phyloP scores from a whole-genome alignment of 2,888 invertebrate genomes.

The Drosophila parthenogenetica region DNA sequence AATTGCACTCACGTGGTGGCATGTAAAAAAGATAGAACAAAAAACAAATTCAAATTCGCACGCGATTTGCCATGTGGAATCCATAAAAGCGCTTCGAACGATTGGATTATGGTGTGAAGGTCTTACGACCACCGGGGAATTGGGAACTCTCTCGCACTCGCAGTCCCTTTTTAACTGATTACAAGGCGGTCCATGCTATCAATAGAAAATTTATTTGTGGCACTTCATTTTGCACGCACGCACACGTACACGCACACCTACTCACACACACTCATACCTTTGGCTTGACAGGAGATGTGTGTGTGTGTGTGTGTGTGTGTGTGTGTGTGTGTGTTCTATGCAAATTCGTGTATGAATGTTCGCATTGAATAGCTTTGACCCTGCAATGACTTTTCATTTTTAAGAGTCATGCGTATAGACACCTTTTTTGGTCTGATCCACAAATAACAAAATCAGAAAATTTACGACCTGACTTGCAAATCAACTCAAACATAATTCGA shows the following conservation, averaged over 20 bases:
- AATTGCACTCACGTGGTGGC: slow-evolving; percentile 34
- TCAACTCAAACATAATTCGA: slow-evolving; percentile 27
- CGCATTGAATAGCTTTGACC: slow-evolving; percentile 60
- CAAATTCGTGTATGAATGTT: slow-evolving; percentile 16
- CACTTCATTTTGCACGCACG: slow-evolving; percentile 28
- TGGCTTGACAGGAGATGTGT: neutral
- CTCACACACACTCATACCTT: neutral
- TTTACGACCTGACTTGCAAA: slow-evolving; percentile 72
- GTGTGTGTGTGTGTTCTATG: neutral
- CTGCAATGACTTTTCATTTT: slow-evolving; percentile 59
- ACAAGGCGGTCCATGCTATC: slow-evolving; percentile 60
- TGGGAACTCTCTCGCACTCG: slow-evolving; percentile 29
- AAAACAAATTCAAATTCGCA: slow-evolving; percentile 73
- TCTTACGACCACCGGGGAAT: slow-evolving; percentile 55
- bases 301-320: neutral
- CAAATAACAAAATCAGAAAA: slow-evolving; percentile 53
- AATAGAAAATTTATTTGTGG: slow-evolving; percentile 64
- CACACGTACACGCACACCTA: too few species aligned
- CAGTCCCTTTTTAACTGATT: slow-evolving; percentile 70
- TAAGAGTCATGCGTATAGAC: slow-evolving; percentile 45
- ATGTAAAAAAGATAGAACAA: slow-evolving; percentile 45
- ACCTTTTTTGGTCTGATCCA: slow-evolving; percentile 51
- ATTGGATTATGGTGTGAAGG: slow-evolving; percentile 71
- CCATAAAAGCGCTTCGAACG: slow-evolving; percentile 71
- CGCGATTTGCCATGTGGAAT: slow-evolving; percentile 71